Evolutionary conservation across 1,140 invertebrate species (phyloP), one percentile per base, ranked within the genome.

Genomic region (Aphis gossypii): DNA sequence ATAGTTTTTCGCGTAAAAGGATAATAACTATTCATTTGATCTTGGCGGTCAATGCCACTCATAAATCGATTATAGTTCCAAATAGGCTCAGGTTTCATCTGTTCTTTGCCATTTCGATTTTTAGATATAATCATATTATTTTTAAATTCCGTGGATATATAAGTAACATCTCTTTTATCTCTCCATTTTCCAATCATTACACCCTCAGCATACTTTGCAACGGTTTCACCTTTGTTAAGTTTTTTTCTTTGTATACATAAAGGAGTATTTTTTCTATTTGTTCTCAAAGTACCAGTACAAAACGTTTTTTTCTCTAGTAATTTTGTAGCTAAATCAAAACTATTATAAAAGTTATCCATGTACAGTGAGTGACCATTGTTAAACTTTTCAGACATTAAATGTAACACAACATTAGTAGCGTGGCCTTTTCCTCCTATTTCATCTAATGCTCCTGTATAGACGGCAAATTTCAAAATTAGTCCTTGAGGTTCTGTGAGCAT

Each of bases 51-150:
- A 35, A 84, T 35, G 0, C 76, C 68, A 48, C 91, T 48, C 68
- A 92, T 92, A n/a, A 68, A 92, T 7, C 44, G 5, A 38, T 83
- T 92, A 82, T 92, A 92, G 48, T 92, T 23, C 4, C 30, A 11
- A 38, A 93, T 82, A 68, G 68, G 38, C 21, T 83, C 68, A 44
- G 68, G 91, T 93, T 88, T 88, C 0, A 51, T 35, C 20, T 88
- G 25, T 51, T 88, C 30, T 18, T 88, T n/a, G 11, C 87, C 87
- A 56, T 11, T 51, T 88, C 18, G 1, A 30, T 88, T 88, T 88
- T 8, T 88, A 51, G 94, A 94, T 51, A 95, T 9, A 14, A 93
- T 14, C 20, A 83, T 14, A 35, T 76, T 60, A 51, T 76, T 68
- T 76, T 82, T 83, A 44, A 51, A 60, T 44, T 84, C 76, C 1